Percentiles rank a stretch among this genome's conserved stretches.
These are phyloP conservation scores for Stegana nigrithorax DNA, from an alignment of 2,888 invertebrate genomes.

Conservation along the genomic window DNA sequence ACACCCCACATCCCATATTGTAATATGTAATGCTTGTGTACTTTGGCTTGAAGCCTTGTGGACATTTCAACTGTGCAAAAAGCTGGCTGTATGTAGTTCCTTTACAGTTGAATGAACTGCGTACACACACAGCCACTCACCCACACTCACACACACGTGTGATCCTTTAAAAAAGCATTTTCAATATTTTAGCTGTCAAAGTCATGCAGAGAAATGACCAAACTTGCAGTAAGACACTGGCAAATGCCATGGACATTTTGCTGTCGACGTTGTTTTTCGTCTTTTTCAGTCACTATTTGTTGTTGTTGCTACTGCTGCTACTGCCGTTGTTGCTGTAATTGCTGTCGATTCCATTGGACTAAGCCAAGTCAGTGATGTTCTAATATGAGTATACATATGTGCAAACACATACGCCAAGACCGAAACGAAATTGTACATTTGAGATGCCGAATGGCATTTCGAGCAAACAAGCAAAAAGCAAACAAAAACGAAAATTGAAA, in stretches of 20 bases:
- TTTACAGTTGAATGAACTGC: neutral
- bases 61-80: too few relatives aligned
- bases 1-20: too few relatives aligned
- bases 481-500: neutral
- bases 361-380: neutral
- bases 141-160: neutral
- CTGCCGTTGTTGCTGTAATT: neutral
- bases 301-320: neutral
- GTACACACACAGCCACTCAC: neutral
- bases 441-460: neutral
- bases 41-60: too few relatives aligned
- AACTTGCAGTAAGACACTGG: slow-evolving; percentile 14
- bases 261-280: neutral
- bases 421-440: neutral
- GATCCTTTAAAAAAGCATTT: slow-evolving; percentile 21
- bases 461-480: neutral
- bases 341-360: neutral
- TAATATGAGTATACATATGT: neutral
- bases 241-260: slow-evolving; percentile 10
- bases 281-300: neutral
- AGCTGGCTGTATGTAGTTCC: too few relatives aligned
- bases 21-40: too few relatives aligned
- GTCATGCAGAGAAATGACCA: slow-evolving; percentile 31
- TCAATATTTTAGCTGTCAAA: slow-evolving; percentile 48
- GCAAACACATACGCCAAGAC: neutral